phyloP scores from a whole-genome alignment of 2,797 vertebrate genomes.

The Chelmon rostratus region DNA sequence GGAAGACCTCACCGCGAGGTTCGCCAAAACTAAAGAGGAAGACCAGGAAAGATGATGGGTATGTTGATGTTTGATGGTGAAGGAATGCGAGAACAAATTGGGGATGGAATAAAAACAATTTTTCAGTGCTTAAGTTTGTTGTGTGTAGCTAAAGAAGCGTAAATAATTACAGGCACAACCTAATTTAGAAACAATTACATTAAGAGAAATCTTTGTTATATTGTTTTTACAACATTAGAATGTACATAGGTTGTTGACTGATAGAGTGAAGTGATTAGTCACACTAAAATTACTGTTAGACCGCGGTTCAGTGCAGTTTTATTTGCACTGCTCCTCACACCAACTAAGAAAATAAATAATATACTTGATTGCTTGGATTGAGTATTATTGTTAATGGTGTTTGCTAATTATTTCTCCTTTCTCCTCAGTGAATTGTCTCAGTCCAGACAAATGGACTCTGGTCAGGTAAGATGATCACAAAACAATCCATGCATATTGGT shows the following conservation, averaged over 20 bases:
- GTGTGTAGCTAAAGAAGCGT: not conserved
- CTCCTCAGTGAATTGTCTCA: conserved; percentile 88
- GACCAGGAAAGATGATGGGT: conserved; percentile 93
- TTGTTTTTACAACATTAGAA: not conserved
- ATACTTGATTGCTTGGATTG: not conserved
- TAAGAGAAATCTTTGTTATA: too few species aligned
- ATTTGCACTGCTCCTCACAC: not conserved
- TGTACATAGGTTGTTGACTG: too few species aligned
- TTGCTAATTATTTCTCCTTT: conserved; percentile 38
- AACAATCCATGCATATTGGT: not conserved
- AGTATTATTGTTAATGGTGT: not conserved
- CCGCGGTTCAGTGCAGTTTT: not conserved
- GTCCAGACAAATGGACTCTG: conserved; percentile 87
- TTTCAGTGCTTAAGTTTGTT: not conserved
- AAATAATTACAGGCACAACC: not conserved
- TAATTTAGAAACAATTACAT: not conserved
- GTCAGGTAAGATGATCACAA: conserved; percentile 85
- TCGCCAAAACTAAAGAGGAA: conserved; percentile 95
- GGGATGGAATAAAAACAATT: not conserved
- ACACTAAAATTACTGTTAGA: not conserved
- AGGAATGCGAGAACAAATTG: not conserved
- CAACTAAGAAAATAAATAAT: not conserved
- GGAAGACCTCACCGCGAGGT: conserved; percentile 93
- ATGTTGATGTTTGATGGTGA: conserved; percentile 33
- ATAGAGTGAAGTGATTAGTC: too few species aligned